Evolutionary conservation across 2,888 invertebrate species (phyloP).

Genomic region (Heliconius erato): DNA sequence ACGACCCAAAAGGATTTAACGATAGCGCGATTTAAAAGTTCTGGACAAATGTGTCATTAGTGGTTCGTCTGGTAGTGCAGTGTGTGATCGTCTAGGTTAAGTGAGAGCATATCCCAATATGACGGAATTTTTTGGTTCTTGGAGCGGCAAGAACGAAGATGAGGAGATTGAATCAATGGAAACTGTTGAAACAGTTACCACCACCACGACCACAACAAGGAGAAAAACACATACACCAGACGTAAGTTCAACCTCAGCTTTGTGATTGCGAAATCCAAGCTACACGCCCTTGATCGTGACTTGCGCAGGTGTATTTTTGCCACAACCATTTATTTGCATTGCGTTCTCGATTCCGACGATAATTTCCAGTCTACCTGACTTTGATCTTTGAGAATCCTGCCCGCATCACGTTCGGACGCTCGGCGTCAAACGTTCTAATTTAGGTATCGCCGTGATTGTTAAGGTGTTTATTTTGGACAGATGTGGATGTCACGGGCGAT

Average conservation of each 20-base stretch:
- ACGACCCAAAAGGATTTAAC: conserved; percentile 59
- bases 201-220: conserved; percentile 75
- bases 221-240: conserved; percentile 57
- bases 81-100: conserved; percentile 50
- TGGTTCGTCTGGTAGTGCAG: conserved; percentile 31
- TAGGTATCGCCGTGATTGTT: conserved; percentile 74
- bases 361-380: conserved; percentile 58
- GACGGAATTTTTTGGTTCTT: conserved; percentile 83
- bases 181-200: conserved; percentile 77
- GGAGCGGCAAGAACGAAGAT: conserved; percentile 66
- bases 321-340: conserved; percentile 61
- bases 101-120: conserved; percentile 70
- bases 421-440: conserved; percentile 62
- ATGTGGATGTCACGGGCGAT: conserved; percentile 76
- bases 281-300: conserved; percentile 66
- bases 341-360: conserved; percentile 60
- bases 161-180: conserved; percentile 66
- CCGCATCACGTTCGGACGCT: conserved; percentile 56
- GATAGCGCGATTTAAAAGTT: conserved; percentile 58
- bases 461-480: conserved; percentile 64
- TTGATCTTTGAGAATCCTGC: conserved; percentile 57
- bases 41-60: conserved; percentile 33
- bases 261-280: conserved; percentile 35
- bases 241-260: conserved; percentile 66
- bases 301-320: conserved; percentile 65